Evolutionary conservation across 2,888 invertebrate species (phyloP).

Genomic region (Plagodis dolabraria): DNA sequence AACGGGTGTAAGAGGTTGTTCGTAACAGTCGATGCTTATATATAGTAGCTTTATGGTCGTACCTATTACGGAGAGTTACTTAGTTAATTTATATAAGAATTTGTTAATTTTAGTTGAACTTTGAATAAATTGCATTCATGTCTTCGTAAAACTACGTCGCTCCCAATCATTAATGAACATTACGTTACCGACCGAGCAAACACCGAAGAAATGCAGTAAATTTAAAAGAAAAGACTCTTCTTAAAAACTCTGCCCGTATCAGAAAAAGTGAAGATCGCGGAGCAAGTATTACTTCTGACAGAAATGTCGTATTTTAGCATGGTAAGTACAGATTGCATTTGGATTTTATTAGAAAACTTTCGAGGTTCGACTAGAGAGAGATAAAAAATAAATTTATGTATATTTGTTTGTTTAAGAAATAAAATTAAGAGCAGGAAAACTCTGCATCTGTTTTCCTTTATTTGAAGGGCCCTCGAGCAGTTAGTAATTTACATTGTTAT

Average conservation of each 20-base stretch:
- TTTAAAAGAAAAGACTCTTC: slow-evolving; percentile 47
- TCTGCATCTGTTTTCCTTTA: slow-evolving; percentile 22
- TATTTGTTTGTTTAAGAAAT: slow-evolving; percentile 38
- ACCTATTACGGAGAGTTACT: slow-evolving; percentile 23
- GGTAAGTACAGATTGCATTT: slow-evolving; percentile 54
- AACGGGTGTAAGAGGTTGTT: slow-evolving; percentile 31
- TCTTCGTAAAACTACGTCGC: too few relatives aligned
- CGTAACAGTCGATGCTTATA: slow-evolving; percentile 26
- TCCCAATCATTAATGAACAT: slow-evolving; percentile 26
- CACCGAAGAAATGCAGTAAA: slow-evolving; percentile 37
- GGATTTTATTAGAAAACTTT: slow-evolving; percentile 59
- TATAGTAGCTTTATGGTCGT: slow-evolving; percentile 26
- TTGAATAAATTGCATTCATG: too few relatives aligned
- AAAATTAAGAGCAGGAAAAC: slow-evolving; percentile 27
- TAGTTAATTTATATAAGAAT: slow-evolving; percentile 3
- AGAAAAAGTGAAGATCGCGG: slow-evolving; percentile 43
- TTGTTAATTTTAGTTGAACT: neutral
- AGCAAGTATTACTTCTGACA: slow-evolving; percentile 48
- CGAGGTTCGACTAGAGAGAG: slow-evolving; percentile 30
- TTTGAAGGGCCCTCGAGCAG: slow-evolving; percentile 12
- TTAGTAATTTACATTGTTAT: slow-evolving; percentile 11
- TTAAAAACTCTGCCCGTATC: slow-evolving; percentile 45
- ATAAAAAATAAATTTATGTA: slow-evolving; percentile 38
- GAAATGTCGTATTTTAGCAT: slow-evolving; percentile 53
- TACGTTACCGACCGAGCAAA: slow-evolving; percentile 14